Evolutionary conservation across 2,113 vertebrate genomes (phyloP).

Genomic region (Neodon shergylaensis): DNA sequence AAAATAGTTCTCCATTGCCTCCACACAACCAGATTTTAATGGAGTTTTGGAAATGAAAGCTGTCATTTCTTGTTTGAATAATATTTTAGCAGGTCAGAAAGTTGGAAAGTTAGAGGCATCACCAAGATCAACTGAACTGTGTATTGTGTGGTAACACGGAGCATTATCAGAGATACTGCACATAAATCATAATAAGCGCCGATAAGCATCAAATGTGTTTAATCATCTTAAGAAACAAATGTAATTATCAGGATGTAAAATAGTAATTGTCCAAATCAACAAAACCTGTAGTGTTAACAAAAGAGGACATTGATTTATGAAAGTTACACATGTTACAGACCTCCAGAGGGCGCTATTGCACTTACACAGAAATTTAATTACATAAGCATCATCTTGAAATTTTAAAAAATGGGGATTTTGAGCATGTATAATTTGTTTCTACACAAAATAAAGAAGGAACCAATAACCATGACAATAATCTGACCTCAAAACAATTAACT

Average conservation of each 20-base stretch:
- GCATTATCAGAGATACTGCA: constrained; percentile 69
- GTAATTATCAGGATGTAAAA: constrained; percentile 70
- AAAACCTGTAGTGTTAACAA: constrained; percentile 69
- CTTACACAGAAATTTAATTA: constrained; percentile 80
- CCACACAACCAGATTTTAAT: constrained; percentile 53
- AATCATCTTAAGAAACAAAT: constrained; percentile 75
- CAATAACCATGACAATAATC: constrained; percentile 63
- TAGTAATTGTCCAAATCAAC: constrained; percentile 75
- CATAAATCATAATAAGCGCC: constrained; percentile 57
- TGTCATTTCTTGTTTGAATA: constrained; percentile 70
- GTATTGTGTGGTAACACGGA: constrained; percentile 59
- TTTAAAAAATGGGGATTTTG: constrained; percentile 53
- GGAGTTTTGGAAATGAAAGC: constrained; percentile 61
- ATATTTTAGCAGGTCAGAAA: constrained; percentile 65
- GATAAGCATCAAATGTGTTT: constrained; percentile 68
- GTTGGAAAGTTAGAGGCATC: constrained; percentile 55
- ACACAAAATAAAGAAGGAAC: constrained; percentile 58
- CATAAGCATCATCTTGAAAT: constrained; percentile 48
- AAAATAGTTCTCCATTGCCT: constrained; percentile 68
- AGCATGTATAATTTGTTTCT: constrained; percentile 67
- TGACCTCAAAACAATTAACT: constrained; percentile 57
- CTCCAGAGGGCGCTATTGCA: constrained; percentile 86
- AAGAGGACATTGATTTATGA: constrained; percentile 75
- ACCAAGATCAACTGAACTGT: constrained; percentile 22
- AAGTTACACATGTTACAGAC: constrained; percentile 67